Base-by-base conservation (phyloP, 1,140 invertebrate genomes). In the Bombus consobrinus region DNA sequence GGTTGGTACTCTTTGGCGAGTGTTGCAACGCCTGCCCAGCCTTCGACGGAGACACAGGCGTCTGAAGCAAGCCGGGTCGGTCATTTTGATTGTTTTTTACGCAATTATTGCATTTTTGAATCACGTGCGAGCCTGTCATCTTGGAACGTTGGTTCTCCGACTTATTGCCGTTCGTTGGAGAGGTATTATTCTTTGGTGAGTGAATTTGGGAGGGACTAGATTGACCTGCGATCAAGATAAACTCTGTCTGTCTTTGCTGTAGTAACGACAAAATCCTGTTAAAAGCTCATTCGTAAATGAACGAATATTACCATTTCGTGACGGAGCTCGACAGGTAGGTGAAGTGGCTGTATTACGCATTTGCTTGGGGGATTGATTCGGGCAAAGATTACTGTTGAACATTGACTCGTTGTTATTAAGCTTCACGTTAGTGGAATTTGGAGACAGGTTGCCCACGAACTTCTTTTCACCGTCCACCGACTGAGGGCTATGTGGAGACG, bases 381-480 rank as follows among this genome's bases (percentile, higher is more conserved):
- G 89, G 66, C 87, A 91, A 39, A 95, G 87, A 89, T 94, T 95
- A 79, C 94, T 95, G 77, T 94, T 95, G 81, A 92, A 91, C 85
- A 94, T 94, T 53, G 93, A 88, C 89, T 95, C 94, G 92, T 95
- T 95, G 89, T 95, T 95, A 77, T 94, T 94, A 69, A 94, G 90
- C 83, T 93, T 92, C 47, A 86, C 88, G 76, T 89, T 92, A 66
- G 88, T 92, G 64, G 88, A 89, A 62, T 91, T 94, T 4, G 92
- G 92, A 62, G 93, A 93, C 37, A 93, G 82, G 83, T 86, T 92
- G 4, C 88, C 87, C 3, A 78, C 86, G 71, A 91, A 90, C 87
- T 93, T 93, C 66, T 93, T 94, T 62, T 94, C 93, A 57, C 81
- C 87, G 78, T 94, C 92, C 59, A 87, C 68, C 74, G 90, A 91